These are phyloP conservation scores for Naso thynnoides DNA, from an alignment of 2,797 vertebrate species.

Conservation along the genomic window DNA sequence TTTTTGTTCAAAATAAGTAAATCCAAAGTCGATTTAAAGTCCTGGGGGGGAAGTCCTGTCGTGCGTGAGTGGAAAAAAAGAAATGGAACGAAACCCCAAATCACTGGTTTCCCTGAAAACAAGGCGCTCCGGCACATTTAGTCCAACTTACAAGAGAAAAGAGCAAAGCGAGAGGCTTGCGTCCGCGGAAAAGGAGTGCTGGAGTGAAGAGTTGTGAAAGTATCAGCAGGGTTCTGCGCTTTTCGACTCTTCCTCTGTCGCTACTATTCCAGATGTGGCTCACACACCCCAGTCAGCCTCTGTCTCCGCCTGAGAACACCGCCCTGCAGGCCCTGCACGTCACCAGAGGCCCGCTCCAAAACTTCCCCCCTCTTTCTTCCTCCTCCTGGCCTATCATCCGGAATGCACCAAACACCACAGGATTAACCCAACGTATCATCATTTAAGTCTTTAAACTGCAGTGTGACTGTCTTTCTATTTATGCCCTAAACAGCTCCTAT, in stretches of 20 bases:
- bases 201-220: constrained; percentile 61
- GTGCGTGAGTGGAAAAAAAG: constrained; percentile 18
- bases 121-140: constrained; percentile 19
- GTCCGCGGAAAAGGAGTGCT: constrained; percentile 55
- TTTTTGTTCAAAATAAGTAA: constrained; percentile 27
- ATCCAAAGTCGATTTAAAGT: constrained; percentile 58
- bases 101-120: constrained; percentile 6
- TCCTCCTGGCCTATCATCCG: constrained; percentile 45
- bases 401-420: constrained; percentile 40
- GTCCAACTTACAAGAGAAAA: constrained; percentile 77
- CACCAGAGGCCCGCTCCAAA: constrained; percentile 71
- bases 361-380: not conserved
- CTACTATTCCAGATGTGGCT: constrained; percentile 87
- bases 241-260: constrained; percentile 67
- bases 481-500: not conserved
- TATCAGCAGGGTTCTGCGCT: constrained; percentile 64
- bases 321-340: constrained; percentile 84
- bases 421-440: too few relatives aligned
- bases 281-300: constrained; percentile 77
- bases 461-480: not conserved
- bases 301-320: constrained; percentile 83
- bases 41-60: constrained; percentile 57
- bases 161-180: constrained; percentile 34
- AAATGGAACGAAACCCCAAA: not conserved
- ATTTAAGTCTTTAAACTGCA: constrained; percentile 1